Base-by-base conservation (phyloP, 2,113 vertebrate species). In the Planiliza haematocheilus region DNA sequence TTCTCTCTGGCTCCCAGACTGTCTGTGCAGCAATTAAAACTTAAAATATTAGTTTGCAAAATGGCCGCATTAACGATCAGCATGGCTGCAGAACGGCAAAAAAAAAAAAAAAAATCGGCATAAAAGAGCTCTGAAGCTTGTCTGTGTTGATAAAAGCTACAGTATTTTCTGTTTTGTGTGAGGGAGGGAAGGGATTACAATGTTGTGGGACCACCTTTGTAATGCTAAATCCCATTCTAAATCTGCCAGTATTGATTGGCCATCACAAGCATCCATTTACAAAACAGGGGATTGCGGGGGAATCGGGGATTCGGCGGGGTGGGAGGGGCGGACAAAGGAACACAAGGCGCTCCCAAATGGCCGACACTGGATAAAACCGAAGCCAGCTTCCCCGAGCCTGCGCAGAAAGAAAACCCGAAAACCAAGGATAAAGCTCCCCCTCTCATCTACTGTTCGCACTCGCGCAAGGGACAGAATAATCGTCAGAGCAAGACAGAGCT, bases 161-260 rank as follows among this genome's bases (percentile, higher is more conserved):
- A 68, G 75, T 83, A 70, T 89, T 84, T 82, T 73, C 70, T 57
- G 46, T 79, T 72, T 74, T 14, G 67, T 75, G 20, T 48, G 70
- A 64, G 43, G 74, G 60, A 63, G 81, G 60, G 18, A 50, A 60
- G 75, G 82, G 78, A 93, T 94, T 93, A 91, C 79, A 78, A 77
- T 88, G 85, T 81, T 74, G 70, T 51, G 75, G 87, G 90, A 84
- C 82, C 83, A 92, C 88, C 91, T 93, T 91, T 92, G 87, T 88
- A 83, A 88, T 83, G 81, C 77, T 75, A 91, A 93, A 93, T 88
- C 89, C 86, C 72, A 74, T 83, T 86, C 69, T 70, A 93, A 94
- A 94, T 92, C 89, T 91, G 63, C 70, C 73, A 74, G 70, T 89
- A 93, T 92, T 91, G 92, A 94, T 93, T 79, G 86, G 78, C 81